Evolutionary conservation across 2,797 vertebrate genomes (phyloP).

Genomic region (Etheostoma perlongum): DNA sequence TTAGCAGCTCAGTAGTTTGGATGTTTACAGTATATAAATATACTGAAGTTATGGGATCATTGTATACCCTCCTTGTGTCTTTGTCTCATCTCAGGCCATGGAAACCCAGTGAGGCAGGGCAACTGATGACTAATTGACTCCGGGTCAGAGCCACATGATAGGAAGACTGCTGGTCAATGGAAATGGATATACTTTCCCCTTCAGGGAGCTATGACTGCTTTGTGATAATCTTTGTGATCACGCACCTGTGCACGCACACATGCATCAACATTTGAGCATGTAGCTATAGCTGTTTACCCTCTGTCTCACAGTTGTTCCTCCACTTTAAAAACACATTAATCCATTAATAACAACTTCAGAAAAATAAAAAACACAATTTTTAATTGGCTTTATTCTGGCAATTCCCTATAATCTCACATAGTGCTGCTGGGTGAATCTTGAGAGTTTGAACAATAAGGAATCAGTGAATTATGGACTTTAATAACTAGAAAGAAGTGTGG

Average conservation of each 20-base stretch:
- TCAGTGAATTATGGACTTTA: slow-evolving; percentile 27
- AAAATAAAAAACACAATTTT: slow-evolving; percentile 33
- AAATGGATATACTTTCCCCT: slow-evolving; percentile 78
- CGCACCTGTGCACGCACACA: slow-evolving; percentile 32
- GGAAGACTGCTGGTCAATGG: slow-evolving; percentile 69
- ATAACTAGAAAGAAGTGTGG: slow-evolving; percentile 4
- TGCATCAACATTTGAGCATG: slow-evolving; percentile 35
- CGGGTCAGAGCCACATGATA: slow-evolving; percentile 75
- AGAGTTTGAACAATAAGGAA: slow-evolving; percentile 39
- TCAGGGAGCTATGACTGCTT: slow-evolving; percentile 55
- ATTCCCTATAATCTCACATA: slow-evolving; percentile 30
- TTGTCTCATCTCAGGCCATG: slow-evolving; percentile 55
- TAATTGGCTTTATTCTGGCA: slow-evolving; percentile 28
- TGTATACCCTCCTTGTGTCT: slow-evolving; percentile 36
- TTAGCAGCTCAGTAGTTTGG: slow-evolving; percentile 23
- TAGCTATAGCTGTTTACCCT: slow-evolving; percentile 43
- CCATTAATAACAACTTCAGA: slow-evolving; percentile 50
- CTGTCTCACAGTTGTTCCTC: slow-evolving; percentile 28
- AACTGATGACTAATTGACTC: slow-evolving; percentile 76
- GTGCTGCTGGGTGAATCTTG: slow-evolving; percentile 32
- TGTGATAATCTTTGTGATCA: slow-evolving; percentile 61
- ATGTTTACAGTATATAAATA: slow-evolving; percentile 36
- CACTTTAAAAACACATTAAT: slow-evolving; percentile 49
- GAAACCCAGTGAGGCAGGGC: slow-evolving; percentile 71
- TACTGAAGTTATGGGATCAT: slow-evolving; percentile 39